Percentiles rank a stretch among this genome's conserved stretches.
These are phyloP conservation scores for Arrhopalites spinosus DNA, from an alignment of 2,888 invertebrate genomes.

Conservation along the genomic window DNA sequence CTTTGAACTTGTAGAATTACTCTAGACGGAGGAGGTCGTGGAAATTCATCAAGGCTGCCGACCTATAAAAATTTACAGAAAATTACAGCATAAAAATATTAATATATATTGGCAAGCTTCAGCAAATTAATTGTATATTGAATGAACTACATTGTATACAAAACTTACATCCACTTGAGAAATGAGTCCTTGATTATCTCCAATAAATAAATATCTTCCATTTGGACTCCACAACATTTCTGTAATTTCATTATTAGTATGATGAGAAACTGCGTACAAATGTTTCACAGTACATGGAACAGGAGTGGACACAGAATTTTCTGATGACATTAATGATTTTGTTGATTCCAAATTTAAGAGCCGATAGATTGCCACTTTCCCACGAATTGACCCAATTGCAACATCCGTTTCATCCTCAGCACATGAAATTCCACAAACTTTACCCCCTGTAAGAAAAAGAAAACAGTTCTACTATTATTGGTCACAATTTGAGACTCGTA, in stretches of 20 bases:
- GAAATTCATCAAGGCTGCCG: conserved; percentile 50
- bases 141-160: conserved; percentile 8
- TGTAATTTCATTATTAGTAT: conserved; percentile 51
- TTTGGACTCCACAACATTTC: conserved; percentile 55
- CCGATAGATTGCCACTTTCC: conserved; percentile 51
- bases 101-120: background rate
- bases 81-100: background rate
- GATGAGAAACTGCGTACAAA: conserved; percentile 49
- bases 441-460: conserved; percentile 37
- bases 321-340: too few species aligned
- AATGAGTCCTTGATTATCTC: conserved; percentile 52
- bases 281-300: conserved; percentile 41
- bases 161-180: conserved; percentile 52
- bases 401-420: conserved; percentile 53
- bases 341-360: conserved; percentile 11
- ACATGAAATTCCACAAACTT: conserved; percentile 50
- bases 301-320: conserved; percentile 25
- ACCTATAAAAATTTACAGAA: conserved; percentile 37
- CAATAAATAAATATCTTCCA: conserved; percentile 53
- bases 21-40: conserved; percentile 48
- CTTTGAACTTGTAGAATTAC: conserved; percentile 50
- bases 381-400: conserved; percentile 51
- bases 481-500: too few species aligned
- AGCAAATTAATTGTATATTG: background rate
- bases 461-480: too few species aligned